Conservation (phyloP, 2,113 vertebrate genomes). For the Carassius carassius region DNA sequence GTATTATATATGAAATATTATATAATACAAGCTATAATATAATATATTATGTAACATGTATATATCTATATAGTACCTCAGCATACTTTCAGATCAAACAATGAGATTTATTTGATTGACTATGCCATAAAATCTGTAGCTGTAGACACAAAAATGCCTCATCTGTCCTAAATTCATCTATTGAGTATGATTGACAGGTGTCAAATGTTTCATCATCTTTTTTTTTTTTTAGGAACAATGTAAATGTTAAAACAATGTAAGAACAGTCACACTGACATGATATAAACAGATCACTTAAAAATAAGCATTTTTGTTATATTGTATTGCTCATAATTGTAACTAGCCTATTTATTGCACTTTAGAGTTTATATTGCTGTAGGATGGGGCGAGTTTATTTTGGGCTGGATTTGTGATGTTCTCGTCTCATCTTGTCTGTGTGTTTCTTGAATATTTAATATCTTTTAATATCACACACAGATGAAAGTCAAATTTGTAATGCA, state of each 20-base stretch:
- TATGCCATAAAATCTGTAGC: background rate
- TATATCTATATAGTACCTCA: background rate
- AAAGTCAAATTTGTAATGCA: conserved; percentile 25
- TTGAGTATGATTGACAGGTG: background rate
- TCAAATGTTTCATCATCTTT: background rate
- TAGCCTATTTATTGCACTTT: background rate
- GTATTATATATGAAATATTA: conserved; percentile 10
- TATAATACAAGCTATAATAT: background rate
- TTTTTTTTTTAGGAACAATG: background rate
- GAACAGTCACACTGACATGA: background rate
- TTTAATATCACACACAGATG: conserved; percentile 20
- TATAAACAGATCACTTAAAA: background rate
- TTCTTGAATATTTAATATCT: conserved; percentile 11
- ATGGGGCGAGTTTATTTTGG: background rate
- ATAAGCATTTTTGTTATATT: background rate
- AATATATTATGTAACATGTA: background rate
- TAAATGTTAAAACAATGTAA: background rate
- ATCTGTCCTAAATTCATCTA: background rate
- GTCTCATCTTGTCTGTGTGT: background rate
- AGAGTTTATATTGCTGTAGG: background rate
- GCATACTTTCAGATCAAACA: background rate
- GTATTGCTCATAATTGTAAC: background rate
- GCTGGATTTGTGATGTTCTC: background rate
- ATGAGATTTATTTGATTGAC: background rate
- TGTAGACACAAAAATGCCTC: background rate